Base-by-base conservation (phyloP, 1,140 invertebrate species). In the Drosophila insularis region DNA sequence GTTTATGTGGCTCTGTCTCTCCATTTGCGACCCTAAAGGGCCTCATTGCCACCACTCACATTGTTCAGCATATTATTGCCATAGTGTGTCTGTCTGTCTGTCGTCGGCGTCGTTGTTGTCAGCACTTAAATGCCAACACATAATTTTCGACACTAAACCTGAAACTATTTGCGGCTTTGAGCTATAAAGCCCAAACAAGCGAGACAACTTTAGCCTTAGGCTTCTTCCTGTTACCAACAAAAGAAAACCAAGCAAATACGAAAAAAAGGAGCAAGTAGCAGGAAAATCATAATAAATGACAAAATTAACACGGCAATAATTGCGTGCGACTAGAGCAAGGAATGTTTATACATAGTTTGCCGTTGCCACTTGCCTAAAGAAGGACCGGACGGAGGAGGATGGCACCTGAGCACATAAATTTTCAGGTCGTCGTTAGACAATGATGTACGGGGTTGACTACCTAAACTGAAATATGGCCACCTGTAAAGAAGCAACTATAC, bases 241-340 rank as follows among this genome's bases (percentile, higher is more conserved):
- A 17, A 46, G 27, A 19, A 46, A 17, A 46, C 6, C 14, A 40
- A 40, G n/a, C 13, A 43, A 43, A 17, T 17, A 43, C 1, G 17
- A 43, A 43, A 43, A 50, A n/a, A 46, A 14, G 43, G 19, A 23
- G 8, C 17, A 37, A 37, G 13, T n/a, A 21, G 37, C 27, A 17
- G 66, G 56, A 68, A 70, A 71, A 76, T 80, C 84, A 87, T 84
- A 84, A 87, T 87, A 84, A 87, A 89, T 89, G 84, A 87, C 79
- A 76, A 73, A 89, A 87, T 89, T 87, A 87, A 84, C 80, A 89
- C 73, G 68, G 72, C 68, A 89, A 84, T 87, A 87, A 87, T 89
- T 87, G 76, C 71, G 84, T 59, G 61, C 53, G 43, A 58, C 39
- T 14, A 55, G 27, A 35, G 11, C 55, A 50, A 37, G 63, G 69